phyloP scores from a whole-genome alignment of 2,797 vertebrate species.

The Toxotes lorentzi region DNA sequence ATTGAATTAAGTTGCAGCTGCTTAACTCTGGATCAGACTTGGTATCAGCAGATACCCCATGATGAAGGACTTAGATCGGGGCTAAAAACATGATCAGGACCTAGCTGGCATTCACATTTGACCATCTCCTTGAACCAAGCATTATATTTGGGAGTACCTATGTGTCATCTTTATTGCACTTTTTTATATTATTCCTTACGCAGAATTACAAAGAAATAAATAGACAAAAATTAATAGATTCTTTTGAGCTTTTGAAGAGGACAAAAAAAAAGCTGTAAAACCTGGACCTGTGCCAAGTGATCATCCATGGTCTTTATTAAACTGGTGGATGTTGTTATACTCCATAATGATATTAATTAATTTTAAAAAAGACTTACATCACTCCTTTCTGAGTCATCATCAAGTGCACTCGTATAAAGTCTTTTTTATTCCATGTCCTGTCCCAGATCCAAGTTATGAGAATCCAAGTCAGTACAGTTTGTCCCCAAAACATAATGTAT shows the following conservation, averaged over 20 bases:
- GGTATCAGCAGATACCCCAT: not conserved
- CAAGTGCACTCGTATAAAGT: not conserved
- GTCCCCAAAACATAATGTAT: not conserved
- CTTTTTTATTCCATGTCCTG: not conserved
- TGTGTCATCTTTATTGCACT: not conserved
- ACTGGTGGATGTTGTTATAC: not conserved
- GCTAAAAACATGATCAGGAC: too few species aligned
- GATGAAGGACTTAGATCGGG: too few species aligned
- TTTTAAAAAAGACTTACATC: too few species aligned
- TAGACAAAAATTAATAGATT: not conserved
- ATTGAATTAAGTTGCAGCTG: not conserved
- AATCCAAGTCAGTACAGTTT: not conserved
- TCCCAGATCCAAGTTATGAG: not conserved
- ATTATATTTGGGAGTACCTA: not conserved
- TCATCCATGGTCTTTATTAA: not conserved
- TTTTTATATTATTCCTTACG: not conserved
- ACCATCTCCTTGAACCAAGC: not conserved
- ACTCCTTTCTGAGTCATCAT: not conserved
- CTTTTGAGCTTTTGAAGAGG: too few species aligned
- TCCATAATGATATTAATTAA: too few species aligned
- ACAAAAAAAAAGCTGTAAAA: not conserved
- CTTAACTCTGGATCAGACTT: not conserved
- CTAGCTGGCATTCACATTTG: not conserved
- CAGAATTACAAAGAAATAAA: not conserved
- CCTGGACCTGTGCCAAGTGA: not conserved